Conservation (phyloP, 2,888 invertebrate genomes). For the Tenthredo scrophulariae region DNA sequence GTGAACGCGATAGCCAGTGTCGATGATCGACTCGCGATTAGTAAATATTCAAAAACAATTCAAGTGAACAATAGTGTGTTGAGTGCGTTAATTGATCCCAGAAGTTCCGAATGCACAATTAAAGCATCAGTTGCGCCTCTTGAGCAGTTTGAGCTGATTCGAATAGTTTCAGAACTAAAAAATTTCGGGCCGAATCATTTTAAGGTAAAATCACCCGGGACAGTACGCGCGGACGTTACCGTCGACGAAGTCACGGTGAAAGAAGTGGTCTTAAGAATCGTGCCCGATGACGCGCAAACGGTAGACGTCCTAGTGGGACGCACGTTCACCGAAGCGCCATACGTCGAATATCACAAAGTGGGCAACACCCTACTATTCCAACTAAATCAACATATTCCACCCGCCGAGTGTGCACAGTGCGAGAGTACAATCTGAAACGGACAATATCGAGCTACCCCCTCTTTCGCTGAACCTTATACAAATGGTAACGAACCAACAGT, state of each 20-base stretch:
- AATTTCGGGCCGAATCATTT: slow-evolving; percentile 51
- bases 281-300: slow-evolving; percentile 53
- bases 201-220: slow-evolving; percentile 43
- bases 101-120: slow-evolving; percentile 25
- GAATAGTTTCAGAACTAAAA: slow-evolving; percentile 24
- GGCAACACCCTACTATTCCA: slow-evolving; percentile 40
- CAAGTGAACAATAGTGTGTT: not conserved
- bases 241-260: slow-evolving; percentile 45
- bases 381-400: not conserved
- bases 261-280: slow-evolving; percentile 52
- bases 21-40: not conserved
- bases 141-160: slow-evolving; percentile 17
- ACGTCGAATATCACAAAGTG: slow-evolving; percentile 51
- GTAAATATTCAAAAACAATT: not conserved
- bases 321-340: slow-evolving; percentile 54
- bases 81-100: not conserved
- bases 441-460: no score
- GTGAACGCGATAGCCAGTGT: not conserved
- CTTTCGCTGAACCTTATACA: no score
- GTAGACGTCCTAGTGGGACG: slow-evolving; percentile 54
- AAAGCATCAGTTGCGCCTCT: slow-evolving; percentile 27
- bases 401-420: no score
- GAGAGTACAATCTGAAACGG: no score
- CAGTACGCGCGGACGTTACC: slow-evolving; percentile 29
- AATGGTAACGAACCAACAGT: not conserved